Evolutionary conservation across 2,113 vertebrate genomes (phyloP), one percentile per base, ranked within the genome.

Genomic region (Nycticorax nycticorax): DNA sequence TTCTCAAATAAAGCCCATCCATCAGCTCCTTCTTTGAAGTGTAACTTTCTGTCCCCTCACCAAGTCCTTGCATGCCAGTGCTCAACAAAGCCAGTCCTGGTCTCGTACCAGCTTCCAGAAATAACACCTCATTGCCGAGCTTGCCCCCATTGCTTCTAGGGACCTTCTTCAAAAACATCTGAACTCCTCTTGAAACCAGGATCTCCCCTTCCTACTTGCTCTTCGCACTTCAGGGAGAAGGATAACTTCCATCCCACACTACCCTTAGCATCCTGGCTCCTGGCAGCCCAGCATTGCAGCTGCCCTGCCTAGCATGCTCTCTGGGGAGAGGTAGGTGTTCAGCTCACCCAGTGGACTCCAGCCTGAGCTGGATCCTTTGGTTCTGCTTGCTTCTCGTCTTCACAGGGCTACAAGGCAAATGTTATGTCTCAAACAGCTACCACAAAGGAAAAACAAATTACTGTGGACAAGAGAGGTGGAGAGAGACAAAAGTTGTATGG

Each of bases 251-350:
- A 26, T 41, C 19, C n/a, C 11, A 23, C 3, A 19, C 2, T 6
- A 57, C 21, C 16, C 21, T 66, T 22, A 43, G 4, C 18, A 59
- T 33, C 37, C 53, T 19, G 9, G 11, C 45, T 52, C 20, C 48
- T n/a, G 37, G 28, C 35, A 78, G 11, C 32, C 24, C 2, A 1
- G 26, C 4, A 4, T 0, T 23, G 28, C 19, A 52, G 33, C 20
- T 43, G 17, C 19, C 41, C n/a, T 79, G 27, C 47, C 28, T 23
- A n/a, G 26, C 20, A 27, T 57, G 23, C 12, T 11, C 27, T 79
- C 37, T 71, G 19, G 16, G 3, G 1, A 50, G 66, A 53, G 13
- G 33, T 5, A 14, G 3, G 6, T 71, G 23, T 10, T 74, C 35
- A 82, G 15, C n/a, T 67, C 37, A 45, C 12, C 4, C 28, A 12